Evolutionary conservation across 1,140 invertebrate genomes (phyloP).

Genomic region (Calliopsis andreniformis): DNA sequence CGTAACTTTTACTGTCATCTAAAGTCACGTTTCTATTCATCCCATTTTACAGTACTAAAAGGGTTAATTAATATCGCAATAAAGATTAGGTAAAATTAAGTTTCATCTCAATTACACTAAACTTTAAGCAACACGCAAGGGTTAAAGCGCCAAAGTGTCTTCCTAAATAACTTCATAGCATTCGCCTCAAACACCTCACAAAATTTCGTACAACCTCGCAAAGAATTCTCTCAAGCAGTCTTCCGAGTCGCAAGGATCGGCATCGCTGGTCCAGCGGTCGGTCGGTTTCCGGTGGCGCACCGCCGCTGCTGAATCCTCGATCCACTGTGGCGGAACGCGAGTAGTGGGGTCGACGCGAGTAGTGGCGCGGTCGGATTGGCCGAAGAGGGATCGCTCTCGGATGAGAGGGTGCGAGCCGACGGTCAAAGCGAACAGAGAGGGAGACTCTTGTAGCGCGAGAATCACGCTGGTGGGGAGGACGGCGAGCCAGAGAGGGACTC

Average conservation of each 20-base stretch:
- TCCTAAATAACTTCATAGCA: too few species aligned
- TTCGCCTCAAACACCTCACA: neutral
- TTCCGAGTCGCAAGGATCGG: too few species aligned
- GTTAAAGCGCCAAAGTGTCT: too few species aligned
- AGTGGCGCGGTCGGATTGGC: conserved; percentile 58
- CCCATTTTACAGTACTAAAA: too few species aligned
- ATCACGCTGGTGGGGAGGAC: conserved; percentile 54
- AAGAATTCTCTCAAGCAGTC: neutral
- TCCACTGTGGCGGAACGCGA: conserved; percentile 50
- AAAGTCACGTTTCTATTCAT: too few species aligned
- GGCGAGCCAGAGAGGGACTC: conserved; percentile 68
- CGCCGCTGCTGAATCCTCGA: conserved; percentile 54
- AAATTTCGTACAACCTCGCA: neutral
- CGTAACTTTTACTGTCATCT: too few species aligned
- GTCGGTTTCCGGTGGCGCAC: conserved; percentile 55
- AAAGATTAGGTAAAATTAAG: too few species aligned
- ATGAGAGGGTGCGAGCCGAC: conserved; percentile 56
- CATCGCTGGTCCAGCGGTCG: conserved; percentile 31
- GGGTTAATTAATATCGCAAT: too few species aligned
- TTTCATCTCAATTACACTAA: too few species aligned
- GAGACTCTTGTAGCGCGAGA: conserved; percentile 25
- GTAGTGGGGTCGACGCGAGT: conserved; percentile 40
- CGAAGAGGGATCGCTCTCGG: conserved; percentile 49
- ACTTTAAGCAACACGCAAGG: too few species aligned
- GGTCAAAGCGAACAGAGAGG: conserved; percentile 24